These are phyloP conservation scores for Morinoia aosen DNA, from an alignment of 2,888 invertebrate genomes.

Conservation along the genomic window DNA sequence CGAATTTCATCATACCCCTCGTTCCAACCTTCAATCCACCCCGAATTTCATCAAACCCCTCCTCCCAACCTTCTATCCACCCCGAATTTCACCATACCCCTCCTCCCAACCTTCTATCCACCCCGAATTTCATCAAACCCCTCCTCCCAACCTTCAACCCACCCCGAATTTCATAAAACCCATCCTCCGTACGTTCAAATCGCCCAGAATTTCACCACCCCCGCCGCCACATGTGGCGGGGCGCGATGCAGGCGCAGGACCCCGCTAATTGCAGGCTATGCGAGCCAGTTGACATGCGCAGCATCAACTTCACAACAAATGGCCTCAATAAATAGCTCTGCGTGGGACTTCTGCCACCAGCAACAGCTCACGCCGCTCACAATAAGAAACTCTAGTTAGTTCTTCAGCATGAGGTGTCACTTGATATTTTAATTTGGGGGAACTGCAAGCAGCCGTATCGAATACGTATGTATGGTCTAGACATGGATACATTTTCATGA, in stretches of 20 bases:
- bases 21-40: background rate
- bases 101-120: background rate
- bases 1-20: too few species aligned
- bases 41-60: background rate
- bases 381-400: background rate
- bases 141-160: background rate
- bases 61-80: background rate
- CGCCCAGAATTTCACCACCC: background rate
- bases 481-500: too few species aligned
- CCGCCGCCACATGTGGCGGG: background rate
- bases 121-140: background rate
- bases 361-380: background rate
- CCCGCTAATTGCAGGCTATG: constrained; percentile 15
- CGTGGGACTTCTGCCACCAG: background rate
- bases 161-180: background rate
- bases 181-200: background rate
- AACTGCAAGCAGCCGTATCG: background rate
- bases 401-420: background rate
- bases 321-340: constrained; percentile 20
- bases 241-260: background rate
- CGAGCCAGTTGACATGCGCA: background rate
- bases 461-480: too few species aligned
- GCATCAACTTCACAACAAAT: background rate
- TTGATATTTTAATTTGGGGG: background rate
- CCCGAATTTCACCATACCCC: background rate